These are phyloP conservation scores for Acanthosoma haemorrhoidale DNA, from an alignment of 2,888 invertebrate species.

Conservation along the genomic window DNA sequence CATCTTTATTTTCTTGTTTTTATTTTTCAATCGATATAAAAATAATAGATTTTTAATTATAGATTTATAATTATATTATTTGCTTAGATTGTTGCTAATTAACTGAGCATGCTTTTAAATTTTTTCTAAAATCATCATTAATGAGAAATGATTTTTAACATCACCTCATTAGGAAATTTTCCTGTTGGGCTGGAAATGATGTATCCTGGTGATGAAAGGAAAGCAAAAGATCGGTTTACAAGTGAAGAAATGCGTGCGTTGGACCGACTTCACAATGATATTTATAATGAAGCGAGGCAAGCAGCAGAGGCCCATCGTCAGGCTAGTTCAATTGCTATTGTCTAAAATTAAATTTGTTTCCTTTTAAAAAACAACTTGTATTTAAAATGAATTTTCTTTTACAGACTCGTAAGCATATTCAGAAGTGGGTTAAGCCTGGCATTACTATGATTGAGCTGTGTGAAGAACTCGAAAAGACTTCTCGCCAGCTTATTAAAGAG, in stretches of 20 bases:
- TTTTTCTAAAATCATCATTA: too few relatives aligned
- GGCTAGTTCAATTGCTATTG: conserved; percentile 48
- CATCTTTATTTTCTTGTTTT: neutral
- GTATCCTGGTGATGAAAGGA: conserved; percentile 75
- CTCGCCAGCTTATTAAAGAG: conserved; percentile 86
- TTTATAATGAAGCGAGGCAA: conserved; percentile 88
- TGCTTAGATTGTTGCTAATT: too few relatives aligned
- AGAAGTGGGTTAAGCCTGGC: conserved; percentile 91
- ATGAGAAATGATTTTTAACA: too few relatives aligned
- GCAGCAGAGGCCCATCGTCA: conserved; percentile 98
- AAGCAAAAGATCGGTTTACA: conserved; percentile 78
- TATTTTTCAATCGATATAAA: neutral
- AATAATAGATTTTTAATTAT: too few relatives aligned
- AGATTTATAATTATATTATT: too few relatives aligned
- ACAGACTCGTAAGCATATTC: conserved; percentile 84
- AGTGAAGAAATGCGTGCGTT: conserved; percentile 84
- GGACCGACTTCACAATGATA: conserved; percentile 84
- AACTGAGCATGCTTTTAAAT: too few relatives aligned
- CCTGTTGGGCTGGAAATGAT: conserved; percentile 88
- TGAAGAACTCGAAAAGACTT: conserved; percentile 89
- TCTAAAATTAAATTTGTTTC: neutral
- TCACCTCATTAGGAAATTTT: conserved; percentile 54
- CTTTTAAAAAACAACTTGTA: neutral
- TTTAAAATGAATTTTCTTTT: neutral
- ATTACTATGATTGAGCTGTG: conserved; percentile 99